Percentiles rank a stretch among this genome's conserved stretches.
These are phyloP conservation scores for Iselma pallidipennis DNA, from an alignment of 2,888 invertebrate species.

Conservation along the genomic window DNA sequence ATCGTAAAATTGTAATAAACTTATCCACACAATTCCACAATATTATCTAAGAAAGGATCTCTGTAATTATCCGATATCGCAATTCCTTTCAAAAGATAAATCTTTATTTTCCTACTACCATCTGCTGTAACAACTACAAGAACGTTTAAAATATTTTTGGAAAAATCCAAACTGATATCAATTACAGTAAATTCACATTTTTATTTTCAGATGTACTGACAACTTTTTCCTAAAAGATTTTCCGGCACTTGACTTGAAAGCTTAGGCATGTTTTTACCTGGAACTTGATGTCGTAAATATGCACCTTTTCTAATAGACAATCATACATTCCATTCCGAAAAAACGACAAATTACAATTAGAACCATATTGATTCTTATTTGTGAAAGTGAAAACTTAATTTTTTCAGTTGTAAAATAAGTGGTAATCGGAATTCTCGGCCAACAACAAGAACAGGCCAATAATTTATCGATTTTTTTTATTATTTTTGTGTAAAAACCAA, in stretches of 20 bases:
- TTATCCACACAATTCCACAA: conserved; percentile 6
- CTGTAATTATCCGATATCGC: background rate
- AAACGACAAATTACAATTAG: conserved; percentile 1
- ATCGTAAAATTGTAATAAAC: conserved; percentile 12
- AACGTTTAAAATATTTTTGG: background rate
- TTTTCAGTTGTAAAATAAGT: too few species aligned
- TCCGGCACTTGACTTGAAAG: conserved; percentile 13
- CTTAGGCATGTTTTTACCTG: conserved; percentile 16
- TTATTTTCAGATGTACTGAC: background rate
- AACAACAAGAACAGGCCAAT: background rate
- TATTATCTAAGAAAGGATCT: background rate
- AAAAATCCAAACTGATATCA: background rate
- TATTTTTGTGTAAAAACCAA: background rate
- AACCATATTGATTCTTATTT: background rate
- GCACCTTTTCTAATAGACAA: conserved; percentile 7
- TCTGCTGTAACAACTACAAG: background rate
- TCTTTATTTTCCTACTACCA: background rate
- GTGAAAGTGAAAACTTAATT: too few species aligned
- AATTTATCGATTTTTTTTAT: conserved; percentile 4
- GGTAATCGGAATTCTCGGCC: too few species aligned
- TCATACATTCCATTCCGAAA: conserved; percentile 1
- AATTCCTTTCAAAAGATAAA: background rate
- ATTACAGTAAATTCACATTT: background rate
- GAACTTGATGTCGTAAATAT: conserved; percentile 21
- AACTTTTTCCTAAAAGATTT: background rate